phyloP scores from a whole-genome alignment of 1,140 invertebrate species.

The Macrotrachela quadricornifera region DNA sequence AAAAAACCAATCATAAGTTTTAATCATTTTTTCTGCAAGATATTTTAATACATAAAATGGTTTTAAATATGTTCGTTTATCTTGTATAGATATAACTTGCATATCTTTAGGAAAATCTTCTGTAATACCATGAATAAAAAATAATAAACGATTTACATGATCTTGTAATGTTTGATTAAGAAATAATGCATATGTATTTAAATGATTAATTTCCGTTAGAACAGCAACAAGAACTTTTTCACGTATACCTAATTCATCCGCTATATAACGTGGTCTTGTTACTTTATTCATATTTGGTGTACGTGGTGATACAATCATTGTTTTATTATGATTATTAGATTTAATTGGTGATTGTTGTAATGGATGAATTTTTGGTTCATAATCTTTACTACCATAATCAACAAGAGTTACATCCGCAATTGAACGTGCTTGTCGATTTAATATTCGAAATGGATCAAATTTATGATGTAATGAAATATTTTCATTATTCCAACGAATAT shows the following conservation, averaged over 20 bases:
- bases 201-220: constrained; percentile 46
- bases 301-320: too few species aligned
- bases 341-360: constrained; percentile 22
- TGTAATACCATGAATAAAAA: constrained; percentile 46
- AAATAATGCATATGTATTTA: constrained; percentile 46
- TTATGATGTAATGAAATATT: neutral
- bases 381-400: constrained; percentile 24
- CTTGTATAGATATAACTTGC: constrained; percentile 24
- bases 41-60: constrained; percentile 54
- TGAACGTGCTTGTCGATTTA: neutral
- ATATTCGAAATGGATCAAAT: neutral
- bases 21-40: constrained; percentile 59
- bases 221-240: constrained; percentile 68
- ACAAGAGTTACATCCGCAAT: too few species aligned
- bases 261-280: constrained; percentile 60
- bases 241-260: constrained; percentile 66
- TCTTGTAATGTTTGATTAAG: constrained; percentile 56
- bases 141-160: constrained; percentile 51
- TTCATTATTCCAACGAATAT: neutral
- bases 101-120: constrained; percentile 26
- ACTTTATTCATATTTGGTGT: constrained; percentile 14
- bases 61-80: constrained; percentile 19
- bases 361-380: constrained; percentile 37
- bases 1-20: constrained; percentile 72
- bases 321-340: constrained; percentile 17